Percentiles rank a stretch among this genome's conserved stretches.
Conservation (phyloP, 2,797 vertebrate species). For the Bradypodion pumilum region DNA sequence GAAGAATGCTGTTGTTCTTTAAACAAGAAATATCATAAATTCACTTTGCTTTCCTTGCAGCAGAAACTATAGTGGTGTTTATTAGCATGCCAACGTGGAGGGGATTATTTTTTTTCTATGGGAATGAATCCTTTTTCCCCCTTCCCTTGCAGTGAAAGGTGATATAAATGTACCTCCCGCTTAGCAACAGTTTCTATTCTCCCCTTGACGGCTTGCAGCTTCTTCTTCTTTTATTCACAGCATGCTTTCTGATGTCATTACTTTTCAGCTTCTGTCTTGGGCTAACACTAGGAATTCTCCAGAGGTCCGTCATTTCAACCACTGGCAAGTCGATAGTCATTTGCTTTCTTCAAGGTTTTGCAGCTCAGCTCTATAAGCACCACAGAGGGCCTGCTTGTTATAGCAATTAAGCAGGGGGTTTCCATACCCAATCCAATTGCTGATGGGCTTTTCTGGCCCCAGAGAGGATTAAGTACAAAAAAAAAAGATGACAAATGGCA, state of each 20-base stretch:
- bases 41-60: background rate
- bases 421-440: conserved; percentile 14
- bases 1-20: background rate
- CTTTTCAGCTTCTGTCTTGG: conserved; percentile 60
- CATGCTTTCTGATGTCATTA: conserved; percentile 53
- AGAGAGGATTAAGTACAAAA: conserved; percentile 1
- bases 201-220: background rate
- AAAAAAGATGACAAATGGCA: conserved; percentile 54
- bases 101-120: background rate
- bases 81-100: background rate
- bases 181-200: conserved; percentile 36
- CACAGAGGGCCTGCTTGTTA: conserved; percentile 29
- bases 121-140: background rate
- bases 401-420: conserved; percentile 25
- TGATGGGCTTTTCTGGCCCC: background rate
- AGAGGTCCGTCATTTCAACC: conserved; percentile 40
- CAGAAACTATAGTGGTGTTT: background rate
- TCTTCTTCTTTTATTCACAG: conserved; percentile 60
- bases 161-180: background rate
- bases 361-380: conserved; percentile 22
- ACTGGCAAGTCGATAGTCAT: conserved; percentile 53
- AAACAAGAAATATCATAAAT: conserved; percentile 1
- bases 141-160: conserved; percentile 28
- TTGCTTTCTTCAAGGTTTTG: conserved; percentile 63
- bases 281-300: conserved; percentile 45